Conservation (phyloP, 2,888 invertebrate species). For the Pristionchus maxplancki region DNA sequence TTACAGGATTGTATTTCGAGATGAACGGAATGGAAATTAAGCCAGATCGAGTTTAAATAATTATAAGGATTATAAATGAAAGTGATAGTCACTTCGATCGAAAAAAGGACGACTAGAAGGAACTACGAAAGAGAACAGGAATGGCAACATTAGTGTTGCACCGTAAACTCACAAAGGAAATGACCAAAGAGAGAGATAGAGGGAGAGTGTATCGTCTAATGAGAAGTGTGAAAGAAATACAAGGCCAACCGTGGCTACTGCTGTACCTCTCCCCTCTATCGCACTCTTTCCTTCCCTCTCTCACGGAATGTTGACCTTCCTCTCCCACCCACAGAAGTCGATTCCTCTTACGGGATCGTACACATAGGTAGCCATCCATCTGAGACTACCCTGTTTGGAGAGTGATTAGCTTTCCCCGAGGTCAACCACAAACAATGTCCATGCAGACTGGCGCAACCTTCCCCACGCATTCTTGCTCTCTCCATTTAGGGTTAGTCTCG, state of each 20-base stretch:
- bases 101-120: not conserved
- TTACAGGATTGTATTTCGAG: not conserved
- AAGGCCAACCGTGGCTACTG: conserved; percentile 4
- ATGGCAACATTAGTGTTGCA: conserved; percentile 40
- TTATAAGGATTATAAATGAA: not conserved
- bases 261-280: not conserved
- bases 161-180: conserved; percentile 18
- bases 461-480: not conserved
- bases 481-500: too few relatives aligned
- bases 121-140: conserved; percentile 46
- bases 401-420: conserved; percentile 30
- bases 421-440: conserved; percentile 31
- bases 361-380: conserved; percentile 24
- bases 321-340: conserved; percentile 7
- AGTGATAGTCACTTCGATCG: not conserved
- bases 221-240: conserved; percentile 44
- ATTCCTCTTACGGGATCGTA: conserved; percentile 16
- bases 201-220: not conserved
- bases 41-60: not conserved
- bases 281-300: not conserved
- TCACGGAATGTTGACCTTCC: not conserved
- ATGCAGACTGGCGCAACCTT: not conserved
- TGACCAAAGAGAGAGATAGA: conserved; percentile 16
- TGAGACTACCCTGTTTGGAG: conserved; percentile 27
- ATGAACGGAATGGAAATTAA: not conserved